These are phyloP conservation scores for Drosophila neonasuta DNA, from an alignment of 2,888 invertebrate genomes.

Conservation along the genomic window DNA sequence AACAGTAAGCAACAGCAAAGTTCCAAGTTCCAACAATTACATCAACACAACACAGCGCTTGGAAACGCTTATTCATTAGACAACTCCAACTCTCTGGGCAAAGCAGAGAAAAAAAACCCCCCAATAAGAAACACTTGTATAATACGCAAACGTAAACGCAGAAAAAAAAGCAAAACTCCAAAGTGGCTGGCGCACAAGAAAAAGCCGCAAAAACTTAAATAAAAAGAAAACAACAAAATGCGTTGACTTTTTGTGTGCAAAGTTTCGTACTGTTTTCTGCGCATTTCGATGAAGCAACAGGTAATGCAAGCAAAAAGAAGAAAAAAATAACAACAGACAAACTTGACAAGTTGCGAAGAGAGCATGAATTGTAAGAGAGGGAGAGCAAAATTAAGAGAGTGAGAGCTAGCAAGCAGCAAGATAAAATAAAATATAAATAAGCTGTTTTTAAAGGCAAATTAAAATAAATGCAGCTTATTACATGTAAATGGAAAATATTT, in stretches of 20 bases:
- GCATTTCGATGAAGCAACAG: constrained; percentile 60
- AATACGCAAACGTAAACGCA: constrained; percentile 43
- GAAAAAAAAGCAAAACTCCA: constrained; percentile 20
- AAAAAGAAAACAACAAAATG: constrained; percentile 30
- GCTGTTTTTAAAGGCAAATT: background rate
- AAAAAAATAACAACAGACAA: constrained; percentile 3
- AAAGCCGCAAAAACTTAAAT: constrained; percentile 38
- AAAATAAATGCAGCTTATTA: background rate
- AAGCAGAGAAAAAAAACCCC: constrained; percentile 1
- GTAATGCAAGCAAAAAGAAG: constrained; percentile 22
- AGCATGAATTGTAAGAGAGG: background rate
- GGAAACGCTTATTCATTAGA: constrained; percentile 36
- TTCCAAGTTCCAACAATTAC: constrained; percentile 41
- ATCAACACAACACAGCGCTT: constrained; percentile 22
- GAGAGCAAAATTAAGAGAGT: background rate
- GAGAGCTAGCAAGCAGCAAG: background rate
- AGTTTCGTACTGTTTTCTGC: constrained; percentile 29
- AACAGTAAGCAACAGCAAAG: constrained; percentile 25
- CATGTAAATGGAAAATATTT: background rate
- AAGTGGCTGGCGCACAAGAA: constrained; percentile 28
- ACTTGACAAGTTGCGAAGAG: constrained; percentile 19
- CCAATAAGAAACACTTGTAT: constrained; percentile 46
- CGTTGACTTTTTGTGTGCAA: constrained; percentile 42
- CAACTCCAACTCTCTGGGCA: constrained; percentile 20
- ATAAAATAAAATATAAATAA: background rate